A percentile compares a stretch with the other conserved stretches of the same genome.
Conservation (phyloP, 2,113 vertebrate genomes). For the Taxidea taxus region DNA sequence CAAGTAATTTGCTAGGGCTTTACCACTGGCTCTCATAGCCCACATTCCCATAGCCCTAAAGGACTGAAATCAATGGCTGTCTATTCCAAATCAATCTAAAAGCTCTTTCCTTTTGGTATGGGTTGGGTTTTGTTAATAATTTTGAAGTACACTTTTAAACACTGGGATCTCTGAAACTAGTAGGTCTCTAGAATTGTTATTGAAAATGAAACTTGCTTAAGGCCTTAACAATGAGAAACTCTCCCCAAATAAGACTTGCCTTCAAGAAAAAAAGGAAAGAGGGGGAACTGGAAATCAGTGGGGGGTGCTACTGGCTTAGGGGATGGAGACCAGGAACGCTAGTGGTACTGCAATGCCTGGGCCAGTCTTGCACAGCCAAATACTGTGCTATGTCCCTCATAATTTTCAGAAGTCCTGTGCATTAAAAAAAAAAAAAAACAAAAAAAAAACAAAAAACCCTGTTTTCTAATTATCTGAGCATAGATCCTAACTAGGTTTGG, state of each 20-base stretch:
- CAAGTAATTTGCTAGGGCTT: neutral
- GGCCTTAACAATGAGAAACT: slow-evolving; percentile 67
- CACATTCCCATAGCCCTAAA: neutral
- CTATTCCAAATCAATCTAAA: neutral
- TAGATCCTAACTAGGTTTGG: neutral
- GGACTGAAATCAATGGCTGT: neutral
- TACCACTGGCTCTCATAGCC: neutral
- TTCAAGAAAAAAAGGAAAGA: neutral
- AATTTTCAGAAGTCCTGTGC: neutral
- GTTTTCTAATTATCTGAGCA: neutral
- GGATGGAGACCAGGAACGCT: neutral
- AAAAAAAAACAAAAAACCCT: neutral
- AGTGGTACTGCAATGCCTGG: neutral
- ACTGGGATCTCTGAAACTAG: neutral
- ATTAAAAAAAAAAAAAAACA: neutral
- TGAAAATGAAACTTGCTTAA: slow-evolving; percentile 46
- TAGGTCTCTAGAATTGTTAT: slow-evolving; percentile 37
- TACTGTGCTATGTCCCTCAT: neutral
- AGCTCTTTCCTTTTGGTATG: neutral
- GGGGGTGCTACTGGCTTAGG: neutral
- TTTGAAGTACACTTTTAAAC: slow-evolving; percentile 36
- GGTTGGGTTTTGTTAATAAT: neutral
- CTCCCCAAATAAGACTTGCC: slow-evolving; percentile 78
- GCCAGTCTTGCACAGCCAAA: neutral
- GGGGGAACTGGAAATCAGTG: neutral